A percentile compares a stretch with the other conserved stretches of the same genome.
These are phyloP conservation scores for Polymixis flavicincta DNA, from an alignment of 2,888 invertebrate genomes.

Conservation along the genomic window DNA sequence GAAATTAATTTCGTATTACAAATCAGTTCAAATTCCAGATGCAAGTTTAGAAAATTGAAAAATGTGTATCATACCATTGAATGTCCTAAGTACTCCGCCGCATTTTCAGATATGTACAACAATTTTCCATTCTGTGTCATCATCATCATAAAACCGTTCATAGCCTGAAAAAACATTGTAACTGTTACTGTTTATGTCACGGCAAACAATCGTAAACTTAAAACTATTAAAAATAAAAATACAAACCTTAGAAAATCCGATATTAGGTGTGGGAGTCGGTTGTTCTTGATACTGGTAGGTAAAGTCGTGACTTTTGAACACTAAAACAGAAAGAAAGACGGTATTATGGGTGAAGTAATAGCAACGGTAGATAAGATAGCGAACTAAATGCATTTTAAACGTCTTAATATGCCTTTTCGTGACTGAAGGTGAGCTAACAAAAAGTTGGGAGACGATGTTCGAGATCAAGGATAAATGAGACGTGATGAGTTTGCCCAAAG, in stretches of 20 bases:
- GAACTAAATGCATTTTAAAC: slow-evolving; percentile 90
- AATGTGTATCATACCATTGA: slow-evolving; percentile 94
- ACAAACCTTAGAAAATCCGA: slow-evolving; percentile 97
- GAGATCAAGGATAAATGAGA: slow-evolving; percentile 82
- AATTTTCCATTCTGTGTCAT: slow-evolving; percentile 99
- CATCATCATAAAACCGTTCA: slow-evolving; percentile 99
- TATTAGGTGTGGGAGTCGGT: slow-evolving; percentile 94
- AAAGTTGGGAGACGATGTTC: slow-evolving; percentile 85
- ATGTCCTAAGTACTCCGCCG: slow-evolving; percentile 99
- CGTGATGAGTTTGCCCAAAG: slow-evolving; percentile 85
- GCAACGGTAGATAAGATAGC: slow-evolving; percentile 88
- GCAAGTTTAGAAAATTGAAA: background rate
- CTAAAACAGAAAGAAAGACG: slow-evolving; percentile 93
- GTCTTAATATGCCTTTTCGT: slow-evolving; percentile 89
- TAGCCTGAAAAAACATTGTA: slow-evolving; percentile 93
- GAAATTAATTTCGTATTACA: slow-evolving; percentile 69
- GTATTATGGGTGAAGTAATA: slow-evolving; percentile 89
- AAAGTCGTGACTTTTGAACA: slow-evolving; percentile 95
- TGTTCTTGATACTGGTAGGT: slow-evolving; percentile 92
- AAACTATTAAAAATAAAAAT: slow-evolving; percentile 64
- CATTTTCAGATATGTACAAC: slow-evolving; percentile 99
- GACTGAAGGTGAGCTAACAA: slow-evolving; percentile 88
- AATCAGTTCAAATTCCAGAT: background rate
- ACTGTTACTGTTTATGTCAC: slow-evolving; percentile 72
- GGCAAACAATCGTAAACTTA: slow-evolving; percentile 78